Conservation (phyloP, 2,888 invertebrate species). For the Eumerus sabulonum region DNA sequence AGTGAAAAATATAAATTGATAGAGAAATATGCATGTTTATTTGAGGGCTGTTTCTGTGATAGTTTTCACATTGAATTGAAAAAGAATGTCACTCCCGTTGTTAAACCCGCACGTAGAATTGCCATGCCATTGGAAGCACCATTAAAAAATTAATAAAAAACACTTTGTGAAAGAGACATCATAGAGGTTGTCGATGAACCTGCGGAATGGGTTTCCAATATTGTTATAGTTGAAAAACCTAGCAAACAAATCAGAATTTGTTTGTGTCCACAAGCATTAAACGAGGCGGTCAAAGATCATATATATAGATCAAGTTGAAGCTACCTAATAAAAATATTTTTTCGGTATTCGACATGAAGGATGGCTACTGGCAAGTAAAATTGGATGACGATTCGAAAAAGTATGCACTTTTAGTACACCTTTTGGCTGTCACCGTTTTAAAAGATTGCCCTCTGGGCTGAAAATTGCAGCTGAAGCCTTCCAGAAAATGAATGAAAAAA, state of each 20-base stretch:
- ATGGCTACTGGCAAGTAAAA: no score
- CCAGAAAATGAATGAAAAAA: no score
- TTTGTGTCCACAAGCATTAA: not conserved
- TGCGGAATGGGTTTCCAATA: slow-evolving; percentile 12
- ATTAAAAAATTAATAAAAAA: not conserved
- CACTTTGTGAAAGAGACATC: no score
- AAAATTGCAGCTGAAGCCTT: no score
- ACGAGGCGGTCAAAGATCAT: slow-evolving; percentile 66
- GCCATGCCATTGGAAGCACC: not conserved
- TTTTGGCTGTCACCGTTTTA: no score
- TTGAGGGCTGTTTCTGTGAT: no score
- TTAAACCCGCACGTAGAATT: no score
- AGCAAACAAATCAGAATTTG: slow-evolving; percentile 21
- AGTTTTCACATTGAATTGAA: no score
- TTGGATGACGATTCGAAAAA: slow-evolving; percentile 36
- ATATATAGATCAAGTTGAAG: slow-evolving; percentile 40
- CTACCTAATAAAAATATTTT: slow-evolving; percentile 48
- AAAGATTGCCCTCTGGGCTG: no score
- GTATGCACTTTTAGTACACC: slow-evolving; percentile 56
- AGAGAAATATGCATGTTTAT: not conserved
- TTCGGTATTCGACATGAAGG: slow-evolving; percentile 55
- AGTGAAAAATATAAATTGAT: not conserved
- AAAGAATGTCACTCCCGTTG: no score
- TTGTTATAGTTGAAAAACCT: no score
- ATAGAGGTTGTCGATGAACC: not conserved